Conservation (phyloP, 2,888 invertebrate species). For the Cheilosia scutellata region DNA sequence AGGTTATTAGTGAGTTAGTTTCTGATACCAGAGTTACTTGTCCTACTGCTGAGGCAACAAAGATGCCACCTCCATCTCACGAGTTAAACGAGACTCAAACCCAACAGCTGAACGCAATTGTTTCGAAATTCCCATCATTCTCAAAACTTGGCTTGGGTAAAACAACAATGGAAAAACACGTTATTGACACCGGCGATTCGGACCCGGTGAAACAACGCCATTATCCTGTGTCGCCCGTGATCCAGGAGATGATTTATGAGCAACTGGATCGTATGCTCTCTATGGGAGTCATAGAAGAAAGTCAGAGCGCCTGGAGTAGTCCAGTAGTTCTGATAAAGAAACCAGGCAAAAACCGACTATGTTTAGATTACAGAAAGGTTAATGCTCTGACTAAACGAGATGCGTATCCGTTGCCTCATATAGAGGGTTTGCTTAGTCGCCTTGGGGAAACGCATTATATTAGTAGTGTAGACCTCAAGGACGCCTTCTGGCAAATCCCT, state of each 20-base stretch:
- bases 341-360: neutral
- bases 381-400: too few species aligned
- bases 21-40: neutral
- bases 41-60: neutral
- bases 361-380: neutral
- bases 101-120: too few species aligned
- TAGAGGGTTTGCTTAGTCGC: neutral
- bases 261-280: conserved; percentile 7
- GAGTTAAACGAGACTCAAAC: too few species aligned
- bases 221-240: conserved; percentile 1
- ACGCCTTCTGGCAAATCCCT: too few species aligned
- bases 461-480: too few species aligned
- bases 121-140: neutral
- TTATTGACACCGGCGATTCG: conserved; percentile 7
- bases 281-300: conserved; percentile 19
- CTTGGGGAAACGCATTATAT: neutral
- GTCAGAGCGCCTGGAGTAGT: conserved; percentile 20
- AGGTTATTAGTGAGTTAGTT: neutral
- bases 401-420: too few species aligned
- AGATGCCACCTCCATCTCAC: neutral
- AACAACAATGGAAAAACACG: neutral
- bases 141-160: neutral
- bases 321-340: neutral
- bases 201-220: neutral
- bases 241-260: neutral